A percentile compares a stretch with the other conserved stretches of the same genome.
phyloP scores from a whole-genome alignment of 2,113 vertebrate species.

The Vicugna pacos region DNA sequence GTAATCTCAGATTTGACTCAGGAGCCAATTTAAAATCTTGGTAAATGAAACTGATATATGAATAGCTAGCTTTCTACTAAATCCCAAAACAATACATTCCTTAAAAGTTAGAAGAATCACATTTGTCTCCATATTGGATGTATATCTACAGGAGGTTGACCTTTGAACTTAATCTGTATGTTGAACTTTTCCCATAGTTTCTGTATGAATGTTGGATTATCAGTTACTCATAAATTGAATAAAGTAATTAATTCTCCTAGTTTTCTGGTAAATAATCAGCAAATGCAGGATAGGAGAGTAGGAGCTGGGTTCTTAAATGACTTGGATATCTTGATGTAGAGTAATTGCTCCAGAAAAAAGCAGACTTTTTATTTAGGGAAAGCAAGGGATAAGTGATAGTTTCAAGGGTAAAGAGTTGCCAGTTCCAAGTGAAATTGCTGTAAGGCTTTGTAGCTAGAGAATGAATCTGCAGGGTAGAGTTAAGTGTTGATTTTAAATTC shows the following conservation, averaged over 20 bases:
- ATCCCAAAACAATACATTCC: neutral
- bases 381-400: neutral
- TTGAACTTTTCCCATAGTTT: neutral
- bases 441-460: neutral
- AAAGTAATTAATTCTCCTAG: neutral
- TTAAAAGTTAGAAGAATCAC: neutral
- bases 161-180: neutral
- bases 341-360: neutral
- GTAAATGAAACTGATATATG: neutral
- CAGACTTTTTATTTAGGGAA: conserved; percentile 11
- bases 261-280: neutral
- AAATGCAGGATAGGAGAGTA: neutral
- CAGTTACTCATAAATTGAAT: neutral
- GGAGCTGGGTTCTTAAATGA: neutral
- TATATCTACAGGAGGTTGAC: neutral
- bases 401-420: neutral
- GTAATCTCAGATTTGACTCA: neutral
- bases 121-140: neutral
- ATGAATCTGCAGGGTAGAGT: neutral
- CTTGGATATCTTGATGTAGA: neutral
- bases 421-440: neutral
- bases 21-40: neutral
- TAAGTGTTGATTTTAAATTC: neutral
- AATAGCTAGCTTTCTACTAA: conserved; percentile 1
- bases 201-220: neutral